Base-by-base conservation (phyloP, 2,888 invertebrate genomes). In the Seira sanloemensis region DNA sequence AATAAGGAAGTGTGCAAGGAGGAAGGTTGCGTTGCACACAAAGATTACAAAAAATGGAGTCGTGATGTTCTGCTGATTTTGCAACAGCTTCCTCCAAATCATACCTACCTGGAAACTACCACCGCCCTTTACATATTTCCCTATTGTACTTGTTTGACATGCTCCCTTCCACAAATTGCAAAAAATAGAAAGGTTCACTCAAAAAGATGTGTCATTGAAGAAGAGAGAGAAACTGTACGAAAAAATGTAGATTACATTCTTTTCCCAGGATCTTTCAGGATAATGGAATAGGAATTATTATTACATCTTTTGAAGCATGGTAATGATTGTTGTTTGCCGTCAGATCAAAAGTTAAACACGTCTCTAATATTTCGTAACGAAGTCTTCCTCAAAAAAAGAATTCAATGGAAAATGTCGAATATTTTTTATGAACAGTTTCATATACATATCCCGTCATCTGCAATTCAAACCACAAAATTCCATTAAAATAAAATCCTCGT, bases 401-500 rank as follows among this genome's bases (percentile, higher is more conserved):
- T 37, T 37, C 12, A n/a, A n/a, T n/a, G n/a, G n/a, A n/a, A n/a
- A n/a, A n/a, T n/a, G n/a, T n/a, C n/a, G n/a, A n/a, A 37, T 37
- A 37, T 12, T 37, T 37, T n/a, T 37, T 37, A 37, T 37, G 37
- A n/a, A n/a, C n/a, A n/a, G n/a, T 37, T 37, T 37, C 12, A 37
- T 4, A 37, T 4, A 4, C 12, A 37, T 37, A 37, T 37, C 67
- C 85, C 80, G 80, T 85, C 85, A 85, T 85, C 85, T 85, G 80
- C 80, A 84, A 80, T 85, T 77, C 79, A 85, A 85, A 85, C 85
- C 85, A 76, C 77, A 85, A 80, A 85, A 80, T 80, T 80, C 77
- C 76, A 81, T 81, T 81, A 76, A 81, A 81, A 76, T 75, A 81
- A 81, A 81, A 81, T 81, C 67, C 80, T 74, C 80, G 73, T 74